phyloP scores from a whole-genome alignment of 2,113 vertebrate species.

The Chlorodrepanis virens region DNA sequence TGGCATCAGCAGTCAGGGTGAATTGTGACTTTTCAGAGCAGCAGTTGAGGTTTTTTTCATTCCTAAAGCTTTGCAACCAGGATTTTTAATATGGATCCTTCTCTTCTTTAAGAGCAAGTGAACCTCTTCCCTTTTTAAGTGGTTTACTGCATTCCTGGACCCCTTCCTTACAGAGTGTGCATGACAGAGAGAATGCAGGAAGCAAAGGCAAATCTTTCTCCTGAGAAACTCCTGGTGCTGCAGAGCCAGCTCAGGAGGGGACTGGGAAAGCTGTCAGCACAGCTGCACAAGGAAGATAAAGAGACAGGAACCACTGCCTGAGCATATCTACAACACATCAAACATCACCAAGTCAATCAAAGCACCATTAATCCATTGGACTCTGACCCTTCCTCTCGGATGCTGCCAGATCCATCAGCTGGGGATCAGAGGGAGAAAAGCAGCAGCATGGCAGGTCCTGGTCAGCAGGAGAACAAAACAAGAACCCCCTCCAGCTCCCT shows the following conservation, averaged over 20 bases:
- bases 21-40: not conserved
- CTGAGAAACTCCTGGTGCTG: not conserved
- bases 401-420: slow-evolving; percentile 8
- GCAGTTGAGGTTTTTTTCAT: not conserved
- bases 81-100: not conserved
- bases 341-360: slow-evolving; percentile 38
- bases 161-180: not conserved
- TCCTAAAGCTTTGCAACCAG: not conserved
- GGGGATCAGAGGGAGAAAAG: not conserved
- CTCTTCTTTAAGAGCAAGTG: not conserved
- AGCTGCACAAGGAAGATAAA: slow-evolving; percentile 40
- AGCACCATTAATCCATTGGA: slow-evolving; percentile 34
- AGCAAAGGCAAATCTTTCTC: not conserved
- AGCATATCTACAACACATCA: slow-evolving; percentile 44
- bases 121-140: not conserved
- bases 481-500: not conserved
- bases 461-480: not conserved
- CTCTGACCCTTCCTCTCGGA: slow-evolving; percentile 9
- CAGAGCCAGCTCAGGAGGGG: not conserved
- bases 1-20: not conserved
- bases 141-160: not conserved
- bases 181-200: not conserved
- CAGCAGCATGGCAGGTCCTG: not conserved
- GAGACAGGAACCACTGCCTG: slow-evolving; percentile 1
- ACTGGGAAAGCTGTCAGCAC: not conserved